Conservation (phyloP, 2,797 vertebrate species). For the Hylomyscus alleni region DNA sequence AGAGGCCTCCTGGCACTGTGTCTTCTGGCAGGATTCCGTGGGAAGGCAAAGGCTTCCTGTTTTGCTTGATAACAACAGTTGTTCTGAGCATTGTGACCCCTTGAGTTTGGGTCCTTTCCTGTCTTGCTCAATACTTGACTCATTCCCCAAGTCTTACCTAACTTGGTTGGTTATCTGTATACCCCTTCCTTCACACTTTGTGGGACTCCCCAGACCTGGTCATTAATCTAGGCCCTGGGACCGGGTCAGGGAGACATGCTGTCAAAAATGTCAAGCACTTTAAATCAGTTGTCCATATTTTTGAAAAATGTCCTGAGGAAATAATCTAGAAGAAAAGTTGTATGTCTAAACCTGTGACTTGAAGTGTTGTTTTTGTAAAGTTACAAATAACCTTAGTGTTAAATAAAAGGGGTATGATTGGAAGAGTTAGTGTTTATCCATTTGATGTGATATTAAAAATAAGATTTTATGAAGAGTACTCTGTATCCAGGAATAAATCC, state of each 20-base stretch:
- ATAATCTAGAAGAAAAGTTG: constrained; percentile 42
- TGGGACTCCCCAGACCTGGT: background rate
- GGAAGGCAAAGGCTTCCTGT: background rate
- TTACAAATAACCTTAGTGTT: constrained; percentile 39
- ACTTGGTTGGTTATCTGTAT: background rate
- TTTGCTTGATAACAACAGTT: constrained; percentile 61
- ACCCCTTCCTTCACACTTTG: background rate
- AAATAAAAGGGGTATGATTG: background rate
- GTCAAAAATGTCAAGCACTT: constrained; percentile 7
- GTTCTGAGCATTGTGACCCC: constrained; percentile 62
- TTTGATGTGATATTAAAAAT: constrained; percentile 51
- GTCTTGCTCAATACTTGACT: constrained; percentile 51
- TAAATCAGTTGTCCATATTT: background rate
- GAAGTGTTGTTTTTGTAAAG: constrained; percentile 34
- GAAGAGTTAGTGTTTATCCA: background rate
- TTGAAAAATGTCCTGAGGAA: constrained; percentile 29
- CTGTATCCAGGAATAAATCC: background rate
- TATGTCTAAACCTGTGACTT: constrained; percentile 29
- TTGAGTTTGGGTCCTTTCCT: constrained; percentile 24
- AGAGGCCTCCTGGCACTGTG: background rate
- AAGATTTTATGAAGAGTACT: constrained; percentile 33
- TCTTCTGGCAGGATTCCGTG: background rate
- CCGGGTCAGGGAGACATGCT: background rate
- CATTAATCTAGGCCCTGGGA: background rate
- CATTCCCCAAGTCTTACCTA: constrained; percentile 40